Evolutionary conservation across 2,797 vertebrate species (phyloP).

Genomic region (Eospalax fontanierii): DNA sequence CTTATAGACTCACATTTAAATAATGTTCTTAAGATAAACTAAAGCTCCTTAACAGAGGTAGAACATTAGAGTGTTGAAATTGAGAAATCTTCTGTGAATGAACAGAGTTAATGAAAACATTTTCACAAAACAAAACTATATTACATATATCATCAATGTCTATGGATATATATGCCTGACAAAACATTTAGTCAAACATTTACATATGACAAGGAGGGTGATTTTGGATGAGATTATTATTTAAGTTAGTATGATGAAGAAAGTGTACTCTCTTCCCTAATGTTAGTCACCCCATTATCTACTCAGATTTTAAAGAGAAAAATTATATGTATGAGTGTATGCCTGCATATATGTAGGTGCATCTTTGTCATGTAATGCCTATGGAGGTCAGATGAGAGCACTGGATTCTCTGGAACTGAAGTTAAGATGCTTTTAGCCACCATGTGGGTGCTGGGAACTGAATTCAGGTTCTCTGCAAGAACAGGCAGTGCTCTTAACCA

Average conservation of each 20-base stretch:
- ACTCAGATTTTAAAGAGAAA: background rate
- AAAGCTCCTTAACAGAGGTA: slow-evolving; percentile 20
- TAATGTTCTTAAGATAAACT: slow-evolving; percentile 81
- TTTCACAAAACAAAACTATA: background rate
- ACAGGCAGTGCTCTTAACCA: too few relatives aligned
- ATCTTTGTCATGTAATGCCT: too few relatives aligned
- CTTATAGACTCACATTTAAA: slow-evolving; percentile 85
- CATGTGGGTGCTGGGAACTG: too few relatives aligned
- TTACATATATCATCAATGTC: too few relatives aligned
- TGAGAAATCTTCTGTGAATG: background rate
- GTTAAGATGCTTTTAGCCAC: too few relatives aligned
- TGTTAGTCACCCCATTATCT: background rate
- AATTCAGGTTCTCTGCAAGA: too few relatives aligned
- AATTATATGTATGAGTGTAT: too few relatives aligned
- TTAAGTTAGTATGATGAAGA: background rate
- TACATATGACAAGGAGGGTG: background rate
- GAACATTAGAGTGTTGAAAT: background rate
- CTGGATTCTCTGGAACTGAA: too few relatives aligned
- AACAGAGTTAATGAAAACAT: background rate
- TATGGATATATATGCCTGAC: rapidly evolving
- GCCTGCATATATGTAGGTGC: too few relatives aligned
- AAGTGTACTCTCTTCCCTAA: background rate
- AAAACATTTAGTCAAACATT: background rate
- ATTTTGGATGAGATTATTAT: background rate
- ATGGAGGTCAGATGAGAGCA: too few relatives aligned